Evolutionary conservation across 2,797 vertebrate genomes (phyloP), one percentile per base, ranked within the genome.

Genomic region (Erpetoichthys calabaricus): DNA sequence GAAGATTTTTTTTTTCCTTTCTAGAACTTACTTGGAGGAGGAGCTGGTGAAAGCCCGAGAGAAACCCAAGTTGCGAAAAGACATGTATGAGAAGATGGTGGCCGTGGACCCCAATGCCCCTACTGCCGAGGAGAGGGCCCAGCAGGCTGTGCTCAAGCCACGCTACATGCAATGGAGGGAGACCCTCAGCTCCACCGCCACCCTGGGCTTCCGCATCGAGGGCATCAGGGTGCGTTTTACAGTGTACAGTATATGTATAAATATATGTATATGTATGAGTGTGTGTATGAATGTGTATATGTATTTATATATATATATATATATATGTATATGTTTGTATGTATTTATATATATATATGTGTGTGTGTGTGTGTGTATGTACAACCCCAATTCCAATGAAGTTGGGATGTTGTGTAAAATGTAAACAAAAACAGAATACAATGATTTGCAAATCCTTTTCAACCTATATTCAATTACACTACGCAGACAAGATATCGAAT

Each of bases 81-180:
- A 95, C 72, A 88, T 95, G 89, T 94, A 89, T 44, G 88, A 91
- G 54, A 95, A 94, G 74, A 95, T 95, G 92, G 78, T 95, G 6
- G 86, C 85, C 0, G 86, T 94, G 72, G 92, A 95, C 60, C 90
- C 91, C 0, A 70, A 66, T 2, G 91, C 92, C 4, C 90, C 91
- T 1, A 91, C 86, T 0, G 67, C 79, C 0, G 68, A 92, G 72
- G 92, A 95, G 63, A 83, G 71, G 0, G 67, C 72, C 5, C 86
- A 87, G 75, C 80, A 84, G 45, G 91, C 86, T 0, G 64, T 94
- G 63, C 85, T 91, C 54, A 95, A 95, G 62, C 88, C 91, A 5
- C 85, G 91, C 60, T 95, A 95, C 79, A 95, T 95, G 92, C 90
- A 93, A 75, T 94, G 92, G 92, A 80, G 92, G 54, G 92, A 95